Percentiles rank a stretch among this genome's conserved stretches.
Conservation (phyloP, 2,113 vertebrate genomes). For the Scophthalmus maximus region DNA sequence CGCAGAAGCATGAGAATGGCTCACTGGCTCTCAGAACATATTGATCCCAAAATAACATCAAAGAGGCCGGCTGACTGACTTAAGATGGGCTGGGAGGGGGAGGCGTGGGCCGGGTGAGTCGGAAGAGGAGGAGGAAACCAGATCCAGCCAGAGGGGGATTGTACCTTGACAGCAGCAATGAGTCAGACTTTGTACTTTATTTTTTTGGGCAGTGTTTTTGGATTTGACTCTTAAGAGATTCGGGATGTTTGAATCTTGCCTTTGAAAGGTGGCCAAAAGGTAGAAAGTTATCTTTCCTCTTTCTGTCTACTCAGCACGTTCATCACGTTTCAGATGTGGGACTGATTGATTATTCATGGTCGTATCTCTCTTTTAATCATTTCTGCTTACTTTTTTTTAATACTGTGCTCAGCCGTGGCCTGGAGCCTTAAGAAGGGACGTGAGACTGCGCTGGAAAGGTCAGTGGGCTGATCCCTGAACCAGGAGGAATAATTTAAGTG, state of each 20-base stretch:
- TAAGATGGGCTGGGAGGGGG: conserved; percentile 52
- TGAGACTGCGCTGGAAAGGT: background rate
- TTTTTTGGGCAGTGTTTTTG: background rate
- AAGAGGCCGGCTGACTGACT: conserved; percentile 64
- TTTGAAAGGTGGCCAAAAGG: conserved; percentile 5
- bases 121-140: conserved; percentile 31
- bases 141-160: conserved; percentile 30
- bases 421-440: background rate
- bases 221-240: background rate
- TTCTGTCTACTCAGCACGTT: conserved; percentile 21
- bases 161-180: conserved; percentile 26
- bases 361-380: conserved; percentile 13
- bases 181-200: background rate
- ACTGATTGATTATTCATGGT: conserved; percentile 38
- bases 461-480: background rate
- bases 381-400: conserved; percentile 19
- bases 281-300: background rate
- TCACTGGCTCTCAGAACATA: conserved; percentile 75
- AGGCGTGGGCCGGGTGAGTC: conserved; percentile 7
- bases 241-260: conserved; percentile 16
- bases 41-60: conserved; percentile 83
- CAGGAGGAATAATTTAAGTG: conserved; percentile 10
- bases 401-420: background rate
- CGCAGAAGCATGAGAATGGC: conserved; percentile 58
- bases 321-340: conserved; percentile 31